Conservation (phyloP, 1,140 invertebrate genomes). For the Gryllus bimaculatus region DNA sequence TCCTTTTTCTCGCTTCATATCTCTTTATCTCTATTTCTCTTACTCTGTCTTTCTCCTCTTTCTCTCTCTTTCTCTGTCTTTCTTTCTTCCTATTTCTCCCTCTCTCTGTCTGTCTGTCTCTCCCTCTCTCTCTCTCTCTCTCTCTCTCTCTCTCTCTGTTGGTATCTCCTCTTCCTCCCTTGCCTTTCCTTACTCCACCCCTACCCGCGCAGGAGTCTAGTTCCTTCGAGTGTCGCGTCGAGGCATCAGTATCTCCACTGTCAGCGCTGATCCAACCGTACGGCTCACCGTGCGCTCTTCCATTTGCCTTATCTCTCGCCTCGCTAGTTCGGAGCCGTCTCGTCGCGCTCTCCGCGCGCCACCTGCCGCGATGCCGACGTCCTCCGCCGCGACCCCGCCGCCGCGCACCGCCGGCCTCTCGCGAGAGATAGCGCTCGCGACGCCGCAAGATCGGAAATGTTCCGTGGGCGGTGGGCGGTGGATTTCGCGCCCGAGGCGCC, state of each 20-base stretch:
- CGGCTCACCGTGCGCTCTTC: too few relatives aligned
- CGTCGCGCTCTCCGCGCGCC: too few relatives aligned
- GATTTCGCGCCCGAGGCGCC: too few relatives aligned
- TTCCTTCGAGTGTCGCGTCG: too few relatives aligned
- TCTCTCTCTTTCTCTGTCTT: constrained; percentile 15
- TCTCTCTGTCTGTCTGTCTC: not conserved
- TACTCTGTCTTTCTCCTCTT: constrained; percentile 23
- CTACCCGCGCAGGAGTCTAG: too few relatives aligned
- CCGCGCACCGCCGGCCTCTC: not conserved
- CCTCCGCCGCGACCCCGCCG: too few relatives aligned
- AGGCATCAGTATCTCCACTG: too few relatives aligned
- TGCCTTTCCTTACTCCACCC: not conserved
- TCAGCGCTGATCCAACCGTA: too few relatives aligned
- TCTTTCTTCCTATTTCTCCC: constrained; percentile 1
- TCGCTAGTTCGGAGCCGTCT: too few relatives aligned
- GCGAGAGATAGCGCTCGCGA: not conserved
- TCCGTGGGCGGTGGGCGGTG: not conserved
- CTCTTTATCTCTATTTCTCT: constrained; percentile 14
- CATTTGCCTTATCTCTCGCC: too few relatives aligned
- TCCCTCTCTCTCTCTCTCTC: constrained; percentile 22
- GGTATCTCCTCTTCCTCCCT: constrained; percentile 18
- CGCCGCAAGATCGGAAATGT: not conserved
- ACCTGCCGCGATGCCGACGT: too few relatives aligned
- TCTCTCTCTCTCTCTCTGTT: constrained; percentile 17
- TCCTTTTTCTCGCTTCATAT: not conserved